Evolutionary conservation across 2,888 invertebrate genomes (phyloP), one percentile per base, ranked within the genome.

Genomic region (Leptopilina syphax): DNA sequence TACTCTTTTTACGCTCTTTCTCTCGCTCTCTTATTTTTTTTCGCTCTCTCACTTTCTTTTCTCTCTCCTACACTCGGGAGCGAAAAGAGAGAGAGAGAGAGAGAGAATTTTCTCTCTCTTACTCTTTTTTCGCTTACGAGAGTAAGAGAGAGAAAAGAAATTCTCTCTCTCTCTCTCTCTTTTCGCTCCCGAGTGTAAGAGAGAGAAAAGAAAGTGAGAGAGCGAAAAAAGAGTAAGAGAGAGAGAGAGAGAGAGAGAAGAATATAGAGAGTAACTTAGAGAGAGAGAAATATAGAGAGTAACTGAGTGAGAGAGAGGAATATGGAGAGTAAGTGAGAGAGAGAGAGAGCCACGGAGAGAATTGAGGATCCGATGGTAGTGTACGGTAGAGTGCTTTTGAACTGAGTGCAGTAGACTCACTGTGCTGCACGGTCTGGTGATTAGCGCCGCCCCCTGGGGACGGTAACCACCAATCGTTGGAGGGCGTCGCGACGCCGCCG

Each of bases 391-490:
- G 90, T 89, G 90, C 88, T 89, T 90, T 89, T 86, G 88, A 89
- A 88, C 88, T 88, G 88, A 90, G 89, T 88, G 89, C 88, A 89
- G 88, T 83, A 86, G 88, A 90, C 89, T 90, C 89, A 88, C 88
- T 87, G 86, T 87, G 88, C 87, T 88, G 89, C 90, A 91, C 91
- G 91, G 91, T 92, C 91, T 90, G 89, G 90, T 91, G 92, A 92
- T 92, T 91, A 91, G 91, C 91, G 88, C 91, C 92, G 91, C 92
- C 92, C 90, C 90, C 89, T 88, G 89, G 91, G 90, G 90, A 90
- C 89, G 88, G 87, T 86, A 89, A 90, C 90, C 90, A 88, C 91
- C 91, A 91, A 91, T 91, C 91, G 91, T 89, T 87, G 89, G 87
- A 89, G 88, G 89, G 90, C 91, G 91, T 91, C 91, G 89, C 89